Evolutionary conservation across 2,113 vertebrate genomes (phyloP), one percentile per base, ranked within the genome.

Genomic region (Erythrolamprus reginae): DNA sequence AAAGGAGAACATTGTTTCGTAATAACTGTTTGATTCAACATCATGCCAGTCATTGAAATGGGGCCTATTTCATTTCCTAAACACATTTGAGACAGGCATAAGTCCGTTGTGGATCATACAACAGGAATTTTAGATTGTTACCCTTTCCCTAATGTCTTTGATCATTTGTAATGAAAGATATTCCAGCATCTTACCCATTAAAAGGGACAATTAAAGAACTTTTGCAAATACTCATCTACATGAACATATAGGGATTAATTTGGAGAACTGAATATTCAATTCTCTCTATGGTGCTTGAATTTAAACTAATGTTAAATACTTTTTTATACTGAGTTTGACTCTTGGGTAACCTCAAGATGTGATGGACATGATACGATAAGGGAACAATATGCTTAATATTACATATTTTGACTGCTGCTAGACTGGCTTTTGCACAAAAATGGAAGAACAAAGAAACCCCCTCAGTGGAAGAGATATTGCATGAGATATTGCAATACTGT

Each of bases 61-160:
- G 92, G 92, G 89, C 82, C 53, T 91, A 91, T 92, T 92, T 91
- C 93, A 94, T 85, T 87, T 94, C 90, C 91, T 92, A 1, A 77
- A 51, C 86, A 94, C 92, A 94, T 95, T 94, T 96, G 95, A 94
- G 92, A 86, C 89, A 86, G 94, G 91, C 86, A 90, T 48, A 91
- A 89, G 89, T 93, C 84, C 84, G 15, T 92, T 93, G 92, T 0
- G 89, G 95, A 95, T 96, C 93, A 51, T 88, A 52, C 89, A 90
- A 91, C 89, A 94, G 94, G n/a, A 38, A 5, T 86, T 92, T 93
- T 84, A 95, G 95, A 95, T 91, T 65, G 42, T 61, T 56, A 15
- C 12, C 19, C 1, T 93, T 93, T 65, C 94, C 92, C 90, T n/a
- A 23, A 33, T 91, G 88, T 89, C 92, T 90, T 93, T 33, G 89